Base-by-base conservation (phyloP, 2,888 invertebrate genomes). In the Parthenolecanium corni region DNA sequence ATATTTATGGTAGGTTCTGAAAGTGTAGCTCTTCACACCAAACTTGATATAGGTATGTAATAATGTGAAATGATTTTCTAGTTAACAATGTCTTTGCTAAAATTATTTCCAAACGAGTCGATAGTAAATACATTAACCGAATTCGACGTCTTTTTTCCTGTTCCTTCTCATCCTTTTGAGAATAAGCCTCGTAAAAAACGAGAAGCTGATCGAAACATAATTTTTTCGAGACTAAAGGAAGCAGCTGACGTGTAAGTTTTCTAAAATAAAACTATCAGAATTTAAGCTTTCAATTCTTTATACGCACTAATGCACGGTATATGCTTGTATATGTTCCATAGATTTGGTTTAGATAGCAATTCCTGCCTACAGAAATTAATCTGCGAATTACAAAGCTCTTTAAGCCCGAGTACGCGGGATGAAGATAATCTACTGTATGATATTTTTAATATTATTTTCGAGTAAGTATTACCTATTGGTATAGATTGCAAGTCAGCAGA, bases 21-120 rank as follows among this genome's bases (percentile, higher is more conserved):
- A n/a, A n/a, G 31, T 31, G 9, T 31, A 31, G 18, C 2, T 20
- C 11, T 24, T 21, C 24, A 9, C 25, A 24, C 24, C 51, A 51
- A 51, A 3, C 23, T 44, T 14, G 14, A 44, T 44, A 44, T 16
- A 16, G 3, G 44, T 4, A 16, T 4, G 14, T 44, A n/a, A n/a
- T n/a, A n/a, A n/a, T n/a, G n/a, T n/a, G n/a, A n/a, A n/a, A n/a
- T n/a, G n/a, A n/a, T n/a, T n/a, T n/a, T n/a, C n/a, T n/a, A 58
- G 58, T 12, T 58, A 20, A 58, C 58, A 3, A 58, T 58, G 58
- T 46, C 58, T 2, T 36, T 58, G 14, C n/a, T 58, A 36, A 58
- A 58, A 58, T 47, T 58, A n/a, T 31, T 58, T 14, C 58, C 58
- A 31, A 46, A 46, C 14, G 58, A 58, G 5, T 31, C n/a, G 9